Percentiles rank a stretch among this genome's conserved stretches.
These are phyloP conservation scores for Tachystola acroxantha DNA, from an alignment of 2,888 invertebrate genomes.

Conservation along the genomic window DNA sequence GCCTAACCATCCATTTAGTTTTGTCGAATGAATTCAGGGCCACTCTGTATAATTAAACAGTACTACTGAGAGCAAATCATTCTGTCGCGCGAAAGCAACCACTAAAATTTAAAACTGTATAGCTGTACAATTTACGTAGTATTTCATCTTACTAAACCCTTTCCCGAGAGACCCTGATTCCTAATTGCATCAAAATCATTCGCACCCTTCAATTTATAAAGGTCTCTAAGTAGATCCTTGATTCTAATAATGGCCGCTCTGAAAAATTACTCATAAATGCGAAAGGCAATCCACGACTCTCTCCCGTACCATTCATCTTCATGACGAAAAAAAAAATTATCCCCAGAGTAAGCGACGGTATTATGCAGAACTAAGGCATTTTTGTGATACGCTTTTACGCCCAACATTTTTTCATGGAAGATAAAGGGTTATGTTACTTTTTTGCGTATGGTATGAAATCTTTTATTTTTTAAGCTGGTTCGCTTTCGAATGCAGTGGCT, in stretches of 20 bases:
- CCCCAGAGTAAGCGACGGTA: conserved; percentile 2
- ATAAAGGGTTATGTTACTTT: conserved; percentile 1
- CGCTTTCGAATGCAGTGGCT: not conserved
- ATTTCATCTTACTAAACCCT: too few species aligned
- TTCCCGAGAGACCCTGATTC: too few species aligned
- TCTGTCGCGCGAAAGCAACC: too few species aligned
- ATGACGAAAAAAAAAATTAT: conserved; percentile 5
- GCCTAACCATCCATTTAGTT: too few species aligned
- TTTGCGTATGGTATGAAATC: not conserved
- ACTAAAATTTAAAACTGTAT: too few species aligned
- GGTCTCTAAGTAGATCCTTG: too few species aligned
- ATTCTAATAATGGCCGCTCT: not conserved
- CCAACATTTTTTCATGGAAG: not conserved
- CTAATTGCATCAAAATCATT: too few species aligned
- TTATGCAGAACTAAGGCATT: conserved; percentile 8
- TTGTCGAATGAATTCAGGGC: too few species aligned
- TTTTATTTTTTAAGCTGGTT: conserved; percentile 1
- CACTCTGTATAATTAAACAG: too few species aligned
- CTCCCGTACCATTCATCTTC: conserved; percentile 6
- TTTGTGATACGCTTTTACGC: conserved; percentile 2
- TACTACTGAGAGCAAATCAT: too few species aligned
- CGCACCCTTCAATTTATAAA: too few species aligned
- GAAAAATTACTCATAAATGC: conserved; percentile 6
- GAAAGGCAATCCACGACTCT: conserved; percentile 3
- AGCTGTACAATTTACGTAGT: too few species aligned